Base-by-base conservation (phyloP, 2,113 vertebrate genomes). In the Dromaius novaehollandiae region DNA sequence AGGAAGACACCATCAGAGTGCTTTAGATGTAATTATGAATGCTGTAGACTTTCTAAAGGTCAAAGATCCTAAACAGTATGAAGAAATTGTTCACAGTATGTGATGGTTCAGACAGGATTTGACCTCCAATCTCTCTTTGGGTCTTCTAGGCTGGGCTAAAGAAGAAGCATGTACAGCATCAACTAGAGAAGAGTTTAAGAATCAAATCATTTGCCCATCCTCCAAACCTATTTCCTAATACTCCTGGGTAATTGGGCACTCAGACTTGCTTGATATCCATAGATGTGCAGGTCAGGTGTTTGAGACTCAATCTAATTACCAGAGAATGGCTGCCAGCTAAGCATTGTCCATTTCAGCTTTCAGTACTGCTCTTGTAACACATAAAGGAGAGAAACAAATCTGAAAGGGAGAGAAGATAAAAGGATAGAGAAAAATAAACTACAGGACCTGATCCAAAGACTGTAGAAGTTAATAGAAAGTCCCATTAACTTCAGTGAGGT, bases 1-100 rank as follows among this genome's bases (percentile, higher is more conserved):
- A 82, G 82, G 90, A 94, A 92, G 90, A 88, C 93, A 87, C 81
- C 82, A 93, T 95, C 91, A 90, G 92, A 97, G 88, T 97, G 84
- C 95, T 98, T 93, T 97, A 94, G 97, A 79, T 93, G 79, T 97
- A 97, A 98, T 98, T 97, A 97, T 89, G 85, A 97, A 95, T 94
- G 83, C 96, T 84, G 89, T 93, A 95, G 95, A 86, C 91, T 97
- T 96, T 95, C 48, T 88, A 71, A 93, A 88, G 95, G 95, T 97
- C 95, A 97, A 83, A 98, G 96, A 96, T 96, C 95, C 95, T 71
- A 85, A 95, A 73, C 46, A 24, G 60, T 51, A 94, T 91, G 96
- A 94, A 87, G 92, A 97, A 92, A 95, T 96, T 97, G 90, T 96
- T 97, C 84, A 5, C n/a, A 55, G 42, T 89, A 44, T 92, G 70